These are phyloP conservation scores for Heliocidaris tuberculata DNA, from an alignment of 35 echinoderm and acorn worm species.

Conservation along the genomic window DNA sequence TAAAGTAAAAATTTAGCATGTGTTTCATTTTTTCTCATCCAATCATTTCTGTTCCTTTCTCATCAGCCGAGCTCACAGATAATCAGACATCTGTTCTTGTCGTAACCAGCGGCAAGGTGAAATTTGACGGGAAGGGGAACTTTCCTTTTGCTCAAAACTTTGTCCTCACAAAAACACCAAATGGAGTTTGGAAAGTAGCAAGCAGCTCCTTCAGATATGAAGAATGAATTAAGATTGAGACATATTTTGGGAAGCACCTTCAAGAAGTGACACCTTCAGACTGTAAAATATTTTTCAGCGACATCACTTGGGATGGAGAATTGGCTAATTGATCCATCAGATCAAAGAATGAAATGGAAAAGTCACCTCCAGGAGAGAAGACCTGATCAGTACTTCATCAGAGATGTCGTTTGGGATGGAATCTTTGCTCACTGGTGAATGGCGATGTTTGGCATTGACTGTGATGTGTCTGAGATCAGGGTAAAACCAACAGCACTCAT, in stretches of 20 bases:
- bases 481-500: too few relatives aligned
- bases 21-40: background rate
- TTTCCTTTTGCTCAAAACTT: slow-evolving; percentile 85
- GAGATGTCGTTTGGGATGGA: too few relatives aligned
- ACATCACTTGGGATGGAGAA: background rate
- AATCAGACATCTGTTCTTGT: slow-evolving; percentile 87
- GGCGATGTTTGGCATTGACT: too few relatives aligned
- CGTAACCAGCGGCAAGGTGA: slow-evolving; percentile 68
- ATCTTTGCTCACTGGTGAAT: too few relatives aligned
- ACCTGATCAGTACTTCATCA: too few relatives aligned
- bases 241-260: background rate
- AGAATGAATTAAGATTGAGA: slow-evolving; percentile 63
- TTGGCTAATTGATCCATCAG: background rate
- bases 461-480: too few relatives aligned
- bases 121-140: slow-evolving; percentile 78
- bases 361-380: too few relatives aligned
- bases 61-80: slow-evolving; percentile 71
- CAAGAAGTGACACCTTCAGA: background rate
- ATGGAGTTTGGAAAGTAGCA: slow-evolving; percentile 82
- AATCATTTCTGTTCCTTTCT: background rate
- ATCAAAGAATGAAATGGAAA: background rate
- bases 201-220: slow-evolving; percentile 90
- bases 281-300: background rate
- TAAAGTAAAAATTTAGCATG: too few relatives aligned
- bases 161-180: slow-evolving; percentile 63